A percentile compares a stretch with the other conserved stretches of the same genome.
Evolutionary conservation across 2,113 vertebrate genomes (phyloP).

Genomic region (Propithecus coquereli): DNA sequence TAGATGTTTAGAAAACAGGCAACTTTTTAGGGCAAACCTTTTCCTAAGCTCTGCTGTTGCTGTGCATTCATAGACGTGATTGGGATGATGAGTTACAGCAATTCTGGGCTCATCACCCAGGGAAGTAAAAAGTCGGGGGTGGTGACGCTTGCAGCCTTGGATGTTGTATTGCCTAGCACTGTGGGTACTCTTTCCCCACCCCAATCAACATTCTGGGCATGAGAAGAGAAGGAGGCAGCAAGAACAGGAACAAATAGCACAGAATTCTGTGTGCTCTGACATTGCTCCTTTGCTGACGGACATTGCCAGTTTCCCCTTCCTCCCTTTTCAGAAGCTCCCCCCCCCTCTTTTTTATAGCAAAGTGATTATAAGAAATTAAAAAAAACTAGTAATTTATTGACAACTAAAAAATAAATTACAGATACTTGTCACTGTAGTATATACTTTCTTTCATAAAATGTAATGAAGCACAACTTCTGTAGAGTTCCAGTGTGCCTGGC

Average conservation of each 20-base stretch:
- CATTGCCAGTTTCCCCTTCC: background rate
- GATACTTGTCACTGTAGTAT: background rate
- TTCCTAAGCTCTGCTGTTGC: background rate
- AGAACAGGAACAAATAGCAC: slow-evolving; percentile 11
- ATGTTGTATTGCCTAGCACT: background rate
- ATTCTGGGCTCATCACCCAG: slow-evolving; percentile 1
- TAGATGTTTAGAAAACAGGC: slow-evolving; percentile 37
- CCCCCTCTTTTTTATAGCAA: background rate
- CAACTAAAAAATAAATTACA: background rate
- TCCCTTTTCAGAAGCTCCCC: background rate
- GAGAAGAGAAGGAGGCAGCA: slow-evolving; percentile 6
- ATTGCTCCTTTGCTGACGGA: background rate
- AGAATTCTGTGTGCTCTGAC: background rate
- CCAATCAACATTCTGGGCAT: slow-evolving; percentile 41
- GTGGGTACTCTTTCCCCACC: background rate
- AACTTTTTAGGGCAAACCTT: background rate
- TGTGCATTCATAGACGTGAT: background rate
- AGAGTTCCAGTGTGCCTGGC: background rate
- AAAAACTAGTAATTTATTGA: slow-evolving; percentile 17
- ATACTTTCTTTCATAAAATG: background rate
- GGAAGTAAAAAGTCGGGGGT: background rate
- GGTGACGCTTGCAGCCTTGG: background rate
- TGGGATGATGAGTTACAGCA: background rate
- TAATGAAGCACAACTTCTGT: background rate
- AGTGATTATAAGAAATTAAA: background rate